Evolutionary conservation across 2,113 vertebrate species (phyloP), one percentile per base, ranked within the genome.

Genomic region (Grantiella picta): DNA sequence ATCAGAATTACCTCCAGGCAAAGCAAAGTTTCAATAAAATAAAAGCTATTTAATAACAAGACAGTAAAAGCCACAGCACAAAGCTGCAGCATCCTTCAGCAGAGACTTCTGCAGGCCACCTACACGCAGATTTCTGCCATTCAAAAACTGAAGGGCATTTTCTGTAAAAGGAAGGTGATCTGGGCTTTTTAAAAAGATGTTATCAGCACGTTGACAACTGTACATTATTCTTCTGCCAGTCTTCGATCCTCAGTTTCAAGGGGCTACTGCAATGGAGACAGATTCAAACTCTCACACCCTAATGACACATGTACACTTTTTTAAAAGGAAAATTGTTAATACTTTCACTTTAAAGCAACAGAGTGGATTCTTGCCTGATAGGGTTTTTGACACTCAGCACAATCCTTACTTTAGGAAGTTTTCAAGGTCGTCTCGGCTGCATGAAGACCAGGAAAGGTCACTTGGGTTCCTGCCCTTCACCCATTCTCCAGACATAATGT

Each of bases 401-500:
- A 93, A 25, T 50, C 50, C 98, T 98, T 96, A 99, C 99, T 99
- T 99, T 87, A 99, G 98, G 97, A 99, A 99, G 90, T 98, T 99
- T 92, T 99, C 99, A 22, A 99, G 98, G 97, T 99, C 99, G 1
- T 99, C 98, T 4, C 98, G 98, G 94, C 99, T 99, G 97, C 99
- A 99, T 59, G 99, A 98, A 33, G 99, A 99, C 99, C 99, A 99
- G 56, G 99, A 99, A 21, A 99, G 98, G 96, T 99, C 99, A 29
- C 99, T 99, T 94, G 99, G 99, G 94, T 99, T 99, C 68, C 99
- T 98, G 63, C 99, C 99, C 92, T 99, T 99, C 90, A 99, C 98
- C 99, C 99, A 99, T 84, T 99, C 99, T 89, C 99, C 99, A 5
- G 99, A 99, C 99, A 99, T 99, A 94, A 99, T 99, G 95, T 99